Base-by-base conservation (phyloP, 2,888 invertebrate species). In the Hypercompe scribonia region DNA sequence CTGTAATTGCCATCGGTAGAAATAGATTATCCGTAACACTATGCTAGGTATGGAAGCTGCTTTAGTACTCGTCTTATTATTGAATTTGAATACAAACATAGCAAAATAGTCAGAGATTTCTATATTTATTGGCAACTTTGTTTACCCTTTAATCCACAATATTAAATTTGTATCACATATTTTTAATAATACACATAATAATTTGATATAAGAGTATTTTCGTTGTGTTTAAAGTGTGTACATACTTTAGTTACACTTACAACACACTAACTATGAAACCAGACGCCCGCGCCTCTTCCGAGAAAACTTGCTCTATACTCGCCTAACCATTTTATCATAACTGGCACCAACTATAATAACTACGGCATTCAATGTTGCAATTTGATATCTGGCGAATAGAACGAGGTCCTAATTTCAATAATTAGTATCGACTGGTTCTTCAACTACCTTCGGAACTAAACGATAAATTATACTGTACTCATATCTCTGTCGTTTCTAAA, bases 281-380 rank as follows among this genome's bases (percentile, higher is more conserved):
- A 86, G 87, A 87, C 88, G 85, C 84, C 81, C 82, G 83, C 84
- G 74, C 81, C 84, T 79, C 80, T 92, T 92, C 92, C 84, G 76
- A 90, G 92, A 92, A 90, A 87, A 83, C 81, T 79, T 78, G 83
- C 83, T 85, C 84, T 81, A 83, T 80, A 81, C 85, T 80, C 83
- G 83, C 82, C 84, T 83, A 83, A 81, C 79, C 58, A 68, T 31
- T 68, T 68, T 58, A 58, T 34, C 54, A 66, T 46, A 77, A 65
- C 50, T 34, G 68, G 34, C 54, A 68, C 68, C 50, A 54, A 34
- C 72, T 78, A 78, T 81, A 73, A 77, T 76, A 77, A 68, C 68
- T 76, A 78, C 68, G 54, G 70, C 74, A 69, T 71, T 76, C 72
- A 81, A 75, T 66, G 81, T 78, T 70, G 81, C 73, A 67, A 75